Evolutionary conservation across 2,113 vertebrate genomes (phyloP).

Genomic region (Catagonus wagneri): DNA sequence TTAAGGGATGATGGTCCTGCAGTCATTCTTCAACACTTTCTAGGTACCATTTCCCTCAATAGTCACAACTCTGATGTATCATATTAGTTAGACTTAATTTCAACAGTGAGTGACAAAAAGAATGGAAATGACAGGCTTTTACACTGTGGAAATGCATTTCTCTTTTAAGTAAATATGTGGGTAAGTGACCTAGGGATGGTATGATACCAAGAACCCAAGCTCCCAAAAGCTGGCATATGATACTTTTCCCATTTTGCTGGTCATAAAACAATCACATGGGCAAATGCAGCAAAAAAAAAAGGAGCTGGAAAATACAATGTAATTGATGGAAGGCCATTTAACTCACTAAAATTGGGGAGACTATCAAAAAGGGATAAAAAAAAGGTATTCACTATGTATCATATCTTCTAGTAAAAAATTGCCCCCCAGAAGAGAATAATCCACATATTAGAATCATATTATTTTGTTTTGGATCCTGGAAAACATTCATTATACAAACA

Average conservation of each 20-base stretch:
- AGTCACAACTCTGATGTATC: neutral
- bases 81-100: neutral
- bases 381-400: neutral
- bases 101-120: neutral
- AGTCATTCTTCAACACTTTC: neutral
- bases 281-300: neutral
- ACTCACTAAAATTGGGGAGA: neutral
- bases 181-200: neutral
- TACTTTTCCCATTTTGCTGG: neutral
- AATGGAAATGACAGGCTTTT: neutral
- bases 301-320: neutral
- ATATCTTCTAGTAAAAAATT: neutral
- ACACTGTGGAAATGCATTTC: neutral
- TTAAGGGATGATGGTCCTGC: neutral
- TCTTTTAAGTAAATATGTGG: constrained; percentile 4
- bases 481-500: neutral
- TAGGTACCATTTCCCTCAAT: neutral
- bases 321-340: neutral
- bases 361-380: neutral
- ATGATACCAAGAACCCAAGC: neutral
- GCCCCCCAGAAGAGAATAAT: neutral
- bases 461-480: neutral
- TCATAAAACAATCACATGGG: neutral
- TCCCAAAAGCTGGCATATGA: neutral
- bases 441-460: neutral